Evolutionary conservation across 2,113 vertebrate genomes (phyloP).

Genomic region (Corythoichthys haematopterus): DNA sequence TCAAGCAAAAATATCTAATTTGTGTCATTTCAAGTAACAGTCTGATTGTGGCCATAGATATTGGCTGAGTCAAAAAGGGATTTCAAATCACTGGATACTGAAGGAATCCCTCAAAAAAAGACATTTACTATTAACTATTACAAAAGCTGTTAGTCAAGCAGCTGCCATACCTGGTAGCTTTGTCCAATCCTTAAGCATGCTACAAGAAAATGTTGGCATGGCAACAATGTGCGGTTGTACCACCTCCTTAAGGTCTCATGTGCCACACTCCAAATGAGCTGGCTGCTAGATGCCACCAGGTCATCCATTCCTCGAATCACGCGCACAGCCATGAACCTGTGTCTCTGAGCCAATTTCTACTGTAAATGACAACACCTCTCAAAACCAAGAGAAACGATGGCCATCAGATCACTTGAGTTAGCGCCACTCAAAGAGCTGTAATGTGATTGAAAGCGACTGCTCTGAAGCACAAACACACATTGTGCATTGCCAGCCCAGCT

Average conservation of each 20-base stretch:
- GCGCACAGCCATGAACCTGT: slow-evolving; percentile 77
- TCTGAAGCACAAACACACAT: slow-evolving; percentile 18
- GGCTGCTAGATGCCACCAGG: slow-evolving; percentile 80
- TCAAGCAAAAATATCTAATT: too few relatives aligned
- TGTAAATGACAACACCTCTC: slow-evolving; percentile 20
- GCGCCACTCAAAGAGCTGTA: slow-evolving; percentile 24
- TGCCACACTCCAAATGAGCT: slow-evolving; percentile 83
- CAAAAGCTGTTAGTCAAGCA: background rate
- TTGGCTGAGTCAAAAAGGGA: too few relatives aligned
- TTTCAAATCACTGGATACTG: background rate
- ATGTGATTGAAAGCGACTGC: slow-evolving; percentile 33
- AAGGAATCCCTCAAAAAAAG: background rate
- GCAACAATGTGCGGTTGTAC: slow-evolving; percentile 78
- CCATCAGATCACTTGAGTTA: slow-evolving; percentile 25
- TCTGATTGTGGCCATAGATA: too few relatives aligned
- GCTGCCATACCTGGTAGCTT: slow-evolving; percentile 84
- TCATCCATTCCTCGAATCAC: slow-evolving; percentile 86
- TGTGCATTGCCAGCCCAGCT: slow-evolving; percentile 44
- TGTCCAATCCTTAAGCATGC: slow-evolving; percentile 83
- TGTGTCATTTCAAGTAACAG: too few relatives aligned
- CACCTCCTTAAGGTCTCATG: slow-evolving; percentile 83
- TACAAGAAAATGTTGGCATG: slow-evolving; percentile 82
- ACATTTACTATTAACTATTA: background rate
- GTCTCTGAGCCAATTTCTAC: slow-evolving; percentile 2
- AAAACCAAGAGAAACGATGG: slow-evolving; percentile 6